phyloP scores from a whole-genome alignment of 2,797 vertebrate species.

The Anguilla marmorata region DNA sequence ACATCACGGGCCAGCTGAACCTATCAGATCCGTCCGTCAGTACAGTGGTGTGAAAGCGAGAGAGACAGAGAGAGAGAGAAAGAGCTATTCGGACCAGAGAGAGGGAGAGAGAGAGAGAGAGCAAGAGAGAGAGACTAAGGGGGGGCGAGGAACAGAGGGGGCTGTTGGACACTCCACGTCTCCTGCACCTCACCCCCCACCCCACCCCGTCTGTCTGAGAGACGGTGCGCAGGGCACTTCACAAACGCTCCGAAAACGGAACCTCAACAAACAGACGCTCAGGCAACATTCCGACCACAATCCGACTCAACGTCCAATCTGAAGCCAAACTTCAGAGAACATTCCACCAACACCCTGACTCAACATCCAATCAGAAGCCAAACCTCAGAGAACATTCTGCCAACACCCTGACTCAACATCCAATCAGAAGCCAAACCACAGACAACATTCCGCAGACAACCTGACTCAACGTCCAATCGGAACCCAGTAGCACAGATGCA shows the following conservation, averaged over 20 bases:
- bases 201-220: background rate
- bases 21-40: slow-evolving; percentile 99
- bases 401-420: background rate
- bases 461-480: background rate
- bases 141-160: slow-evolving; percentile 41
- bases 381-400: background rate
- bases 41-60: slow-evolving; percentile 90
- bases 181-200: slow-evolving; percentile 35
- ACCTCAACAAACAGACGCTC: background rate
- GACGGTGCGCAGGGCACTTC: background rate
- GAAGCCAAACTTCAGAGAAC: background rate
- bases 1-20: slow-evolving; percentile 98
- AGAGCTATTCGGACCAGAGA: slow-evolving; percentile 42
- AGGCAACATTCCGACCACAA: background rate
- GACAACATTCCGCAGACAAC: background rate
- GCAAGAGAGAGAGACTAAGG: slow-evolving; percentile 55
- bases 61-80: slow-evolving; percentile 36
- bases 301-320: background rate
- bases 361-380: background rate
- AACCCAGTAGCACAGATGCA: background rate
- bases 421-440: background rate
- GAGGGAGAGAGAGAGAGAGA: slow-evolving; percentile 53
- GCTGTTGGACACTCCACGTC: slow-evolving; percentile 15
- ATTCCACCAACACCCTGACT: background rate
- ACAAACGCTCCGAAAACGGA: background rate